These are phyloP conservation scores for Gallinago jamesoni DNA, from an alignment of 2,113 vertebrate genomes.

Conservation along the genomic window DNA sequence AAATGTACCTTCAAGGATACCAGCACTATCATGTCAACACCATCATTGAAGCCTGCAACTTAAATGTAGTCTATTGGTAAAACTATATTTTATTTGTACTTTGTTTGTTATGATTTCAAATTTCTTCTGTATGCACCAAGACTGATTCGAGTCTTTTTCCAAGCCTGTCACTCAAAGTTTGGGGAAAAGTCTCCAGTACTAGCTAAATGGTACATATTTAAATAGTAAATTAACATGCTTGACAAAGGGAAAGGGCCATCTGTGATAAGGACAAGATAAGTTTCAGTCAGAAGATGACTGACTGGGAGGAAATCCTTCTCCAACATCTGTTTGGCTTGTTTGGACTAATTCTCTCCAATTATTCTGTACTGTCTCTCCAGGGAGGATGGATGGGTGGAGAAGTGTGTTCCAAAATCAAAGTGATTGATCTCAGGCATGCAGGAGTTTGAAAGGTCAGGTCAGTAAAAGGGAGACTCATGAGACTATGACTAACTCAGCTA, in stretches of 20 bases:
- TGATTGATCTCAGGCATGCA: neutral
- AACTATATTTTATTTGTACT: neutral
- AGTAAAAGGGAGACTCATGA: neutral
- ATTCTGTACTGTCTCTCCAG: neutral
- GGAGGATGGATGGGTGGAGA: neutral
- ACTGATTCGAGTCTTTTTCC: neutral
- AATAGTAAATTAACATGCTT: neutral
- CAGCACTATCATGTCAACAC: neutral
- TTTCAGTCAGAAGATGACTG: conserved; percentile 1
- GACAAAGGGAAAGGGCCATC: neutral
- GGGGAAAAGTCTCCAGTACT: neutral
- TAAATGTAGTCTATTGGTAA: neutral
- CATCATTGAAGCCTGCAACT: neutral
- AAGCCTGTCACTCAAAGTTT: neutral
- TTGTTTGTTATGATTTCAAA: neutral
- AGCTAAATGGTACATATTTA: neutral
- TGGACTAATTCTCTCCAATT: neutral
- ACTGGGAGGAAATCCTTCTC: neutral
- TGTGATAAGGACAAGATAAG: neutral
- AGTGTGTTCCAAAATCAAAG: neutral
- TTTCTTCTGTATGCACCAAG: neutral
- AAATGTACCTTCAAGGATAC: neutral
- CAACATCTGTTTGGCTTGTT: conserved; percentile 39
- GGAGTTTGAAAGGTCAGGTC: conserved; percentile 13
- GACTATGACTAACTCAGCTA: neutral